Evolutionary conservation across 2,797 vertebrate species (phyloP), one percentile per base, ranked within the genome.

Genomic region (Furcifer pardalis): DNA sequence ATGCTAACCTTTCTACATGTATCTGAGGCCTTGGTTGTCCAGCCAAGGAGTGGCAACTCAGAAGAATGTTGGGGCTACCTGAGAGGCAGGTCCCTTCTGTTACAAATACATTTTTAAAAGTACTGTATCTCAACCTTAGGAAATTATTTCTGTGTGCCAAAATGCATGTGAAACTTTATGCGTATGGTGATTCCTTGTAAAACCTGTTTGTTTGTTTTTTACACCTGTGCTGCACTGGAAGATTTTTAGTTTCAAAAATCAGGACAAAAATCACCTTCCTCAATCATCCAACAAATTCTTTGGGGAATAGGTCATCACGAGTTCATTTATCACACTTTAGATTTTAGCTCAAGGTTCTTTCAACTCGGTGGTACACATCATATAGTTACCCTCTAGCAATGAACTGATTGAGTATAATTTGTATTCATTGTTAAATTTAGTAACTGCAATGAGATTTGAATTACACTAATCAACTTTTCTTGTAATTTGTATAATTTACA

Each of bases 391-490:
- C 72, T 89, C 86, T 82, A 42, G 42, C 80, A 44, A 87, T 90
- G 87, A 93, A 92, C 83, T 90, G 86, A 86, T 92, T 88, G 83
- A 82, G 83, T 88, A 23, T 91, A 85, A 94, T 95, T 93, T 93
- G 93, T 93, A 91, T 92, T 94, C 93, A 89, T 91, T 94, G 93
- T 94, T 95, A 95, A 95, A 94, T 95, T 95, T 94, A 94, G 93
- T 93, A 93, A 94, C 93, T 90, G 93, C 0, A 1, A 88, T 89
- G 91, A 94, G 94, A 90, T 92, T 94, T 92, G 93, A 94, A 94
- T 94, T 94, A 94, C 87, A 0, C 94, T 94, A 94, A 94, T 95
- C 93, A 95, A 94, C 92, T 94, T 94, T 92, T 94, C 92, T 93
- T 93, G 91, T 95, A 95, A 94, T 95, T 94, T 94, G 89, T 93